Evolutionary conservation across 2,888 invertebrate genomes (phyloP), one percentile per base, ranked within the genome.

Genomic region (Chymomyza procnemis): DNA sequence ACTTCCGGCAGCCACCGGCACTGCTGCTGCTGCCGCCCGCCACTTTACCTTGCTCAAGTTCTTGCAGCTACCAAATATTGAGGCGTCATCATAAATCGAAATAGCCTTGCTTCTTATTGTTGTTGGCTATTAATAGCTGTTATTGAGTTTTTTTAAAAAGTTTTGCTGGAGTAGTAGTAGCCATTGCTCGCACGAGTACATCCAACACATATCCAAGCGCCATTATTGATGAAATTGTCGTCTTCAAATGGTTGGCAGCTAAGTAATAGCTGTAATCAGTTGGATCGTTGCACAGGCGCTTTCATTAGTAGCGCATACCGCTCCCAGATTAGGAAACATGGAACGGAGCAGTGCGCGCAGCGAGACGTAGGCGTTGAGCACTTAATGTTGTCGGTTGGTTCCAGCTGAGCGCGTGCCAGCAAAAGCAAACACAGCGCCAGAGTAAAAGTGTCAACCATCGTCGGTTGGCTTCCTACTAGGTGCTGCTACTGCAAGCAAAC

Each of bases 221-320:
- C 12, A 3, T 6, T 67, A 76, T 76, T 80, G 79, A 83, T 80
- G 80, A 81, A 84, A 84, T 76, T 74, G 76, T 73, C 74, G 61
- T 41, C 1, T n/a, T n/a, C n/a, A n/a, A 79, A 77, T 83, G 16
- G 46, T 56, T 21, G 34, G 48, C 56, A 54, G n/a, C n/a, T n/a
- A n/a, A 19, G 30, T 57, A 3, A 18, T 14, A 16, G 8, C 18
- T 4, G 12, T 46, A 19, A 46, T 14, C 59, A n/a, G 59, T 1
- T 6, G 12, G 30, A 2, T 14, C n/a, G 59, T 14, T 34, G 41
- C 47, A 19, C 47, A n/a, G 18, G 18, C 3, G 9, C 21, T 64
- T 61, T 80, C 77, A 80, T 80, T 80, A 80, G 80, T 84, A 74
- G 73, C 81, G 83, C 79, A 80, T 58, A 68, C 61, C 30, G 56